Percentiles rank a stretch among this genome's conserved stretches.
phyloP scores from a whole-genome alignment of 92 coral and sea anemone species.

The Montipora capitata region DNA sequence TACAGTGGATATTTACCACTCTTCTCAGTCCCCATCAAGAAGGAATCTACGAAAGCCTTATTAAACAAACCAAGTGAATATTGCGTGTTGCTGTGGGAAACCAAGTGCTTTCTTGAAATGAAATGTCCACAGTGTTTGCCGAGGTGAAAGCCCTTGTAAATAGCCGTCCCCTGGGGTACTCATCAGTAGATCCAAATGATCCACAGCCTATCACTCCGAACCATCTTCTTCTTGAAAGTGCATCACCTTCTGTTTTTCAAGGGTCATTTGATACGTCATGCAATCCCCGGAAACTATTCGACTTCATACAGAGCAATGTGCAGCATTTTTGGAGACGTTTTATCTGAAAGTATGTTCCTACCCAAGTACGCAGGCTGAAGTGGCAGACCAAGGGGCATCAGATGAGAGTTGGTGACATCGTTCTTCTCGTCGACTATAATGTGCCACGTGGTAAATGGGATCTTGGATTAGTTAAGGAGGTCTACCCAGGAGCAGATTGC shows the following conservation, averaged over 20 bases:
- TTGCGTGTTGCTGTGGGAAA: constrained; percentile 28
- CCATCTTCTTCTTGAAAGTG: constrained; percentile 59
- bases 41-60: constrained; percentile 64
- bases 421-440: constrained; percentile 64
- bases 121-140: too few species aligned
- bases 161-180: not conserved
- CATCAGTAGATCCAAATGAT: not conserved
- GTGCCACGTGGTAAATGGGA: constrained; percentile 63
- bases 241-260: constrained; percentile 56
- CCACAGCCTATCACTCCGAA: constrained; percentile 64
- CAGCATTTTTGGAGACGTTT: constrained; percentile 72
- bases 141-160: constrained; percentile 56
- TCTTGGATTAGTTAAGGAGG: constrained; percentile 43
- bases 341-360: constrained; percentile 49
- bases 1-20: too few species aligned
- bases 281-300: constrained; percentile 61
- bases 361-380: constrained; percentile 38
- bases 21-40: constrained; percentile 59
- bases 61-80: constrained; percentile 45
- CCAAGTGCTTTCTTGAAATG: constrained; percentile 57
- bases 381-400: constrained; percentile 57
- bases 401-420: constrained; percentile 48
- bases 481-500: constrained; percentile 10
- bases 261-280: constrained; percentile 48
- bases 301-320: constrained; percentile 55